These are phyloP conservation scores for Leptinotarsa haldemani DNA, from an alignment of 2,888 invertebrate genomes.

Conservation along the genomic window DNA sequence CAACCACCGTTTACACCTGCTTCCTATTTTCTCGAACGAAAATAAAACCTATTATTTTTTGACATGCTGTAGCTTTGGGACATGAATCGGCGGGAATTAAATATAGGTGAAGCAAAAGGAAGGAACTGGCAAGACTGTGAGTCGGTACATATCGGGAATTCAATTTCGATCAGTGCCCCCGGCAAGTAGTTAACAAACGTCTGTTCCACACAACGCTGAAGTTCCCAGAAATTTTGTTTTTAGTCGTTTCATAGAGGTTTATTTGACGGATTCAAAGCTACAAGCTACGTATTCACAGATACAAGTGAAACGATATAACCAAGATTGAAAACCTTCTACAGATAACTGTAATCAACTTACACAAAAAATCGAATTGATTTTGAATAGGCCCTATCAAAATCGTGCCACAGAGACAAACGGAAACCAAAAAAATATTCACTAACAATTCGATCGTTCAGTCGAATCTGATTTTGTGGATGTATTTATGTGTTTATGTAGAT, in stretches of 20 bases:
- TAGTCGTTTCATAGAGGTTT: not conserved
- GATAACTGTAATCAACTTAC: no score
- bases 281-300: no score
- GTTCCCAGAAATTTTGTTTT: conserved; percentile 3
- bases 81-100: conserved; percentile 54
- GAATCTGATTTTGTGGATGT: no score
- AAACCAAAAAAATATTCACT: no score
- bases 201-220: conserved; percentile 48
- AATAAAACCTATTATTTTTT: conserved; percentile 51
- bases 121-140: conserved; percentile 52
- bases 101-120: conserved; percentile 55
- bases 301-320: no score
- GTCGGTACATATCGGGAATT: conserved; percentile 58
- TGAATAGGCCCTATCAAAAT: no score
- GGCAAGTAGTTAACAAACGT: conserved; percentile 59
- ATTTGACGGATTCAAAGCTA: no score
- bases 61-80: conserved; percentile 50
- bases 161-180: conserved; percentile 57
- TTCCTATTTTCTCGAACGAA: conserved; percentile 7
- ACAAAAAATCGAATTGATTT: no score
- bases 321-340: no score
- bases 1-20: not conserved
- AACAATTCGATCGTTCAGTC: no score
- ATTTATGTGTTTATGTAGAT: no score
- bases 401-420: no score